phyloP scores from a whole-genome alignment of 2,113 vertebrate species.

The Anolis carolinensis region DNA sequence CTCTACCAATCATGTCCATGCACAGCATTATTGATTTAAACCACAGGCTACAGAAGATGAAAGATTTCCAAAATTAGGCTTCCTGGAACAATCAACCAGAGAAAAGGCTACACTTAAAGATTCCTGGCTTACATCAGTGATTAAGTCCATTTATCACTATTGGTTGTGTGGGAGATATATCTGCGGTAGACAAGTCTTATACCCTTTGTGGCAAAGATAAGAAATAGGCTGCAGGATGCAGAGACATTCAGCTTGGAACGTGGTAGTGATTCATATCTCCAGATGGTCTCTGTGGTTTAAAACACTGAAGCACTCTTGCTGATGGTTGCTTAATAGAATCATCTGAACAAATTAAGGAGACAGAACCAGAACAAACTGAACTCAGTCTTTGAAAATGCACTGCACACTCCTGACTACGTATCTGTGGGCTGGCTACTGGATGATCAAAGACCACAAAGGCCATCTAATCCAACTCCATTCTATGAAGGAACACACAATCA shows the following conservation, averaged over 20 bases:
- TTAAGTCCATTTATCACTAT: conserved; percentile 24
- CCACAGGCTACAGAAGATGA: conserved; percentile 2
- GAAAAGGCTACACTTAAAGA: conserved; percentile 9
- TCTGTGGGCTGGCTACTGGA: too few relatives aligned
- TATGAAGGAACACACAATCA: too few relatives aligned
- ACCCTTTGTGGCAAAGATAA: not conserved
- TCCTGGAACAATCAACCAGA: not conserved
- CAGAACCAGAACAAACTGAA: not conserved
- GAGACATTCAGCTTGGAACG: not conserved
- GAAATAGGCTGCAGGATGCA: not conserved
- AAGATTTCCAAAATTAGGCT: conserved; percentile 19
- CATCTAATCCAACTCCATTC: too few relatives aligned
- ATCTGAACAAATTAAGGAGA: not conserved
- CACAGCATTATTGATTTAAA: conserved; percentile 3
- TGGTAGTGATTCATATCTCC: not conserved
- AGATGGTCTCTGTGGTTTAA: not conserved
- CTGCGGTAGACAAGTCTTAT: conserved; percentile 1
- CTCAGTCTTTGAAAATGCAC: not conserved
- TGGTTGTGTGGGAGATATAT: not conserved
- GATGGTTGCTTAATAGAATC: not conserved
- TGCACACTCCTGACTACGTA: not conserved
- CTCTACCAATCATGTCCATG: not conserved
- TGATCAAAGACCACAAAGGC: too few relatives aligned
- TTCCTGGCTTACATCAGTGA: conserved; percentile 18
- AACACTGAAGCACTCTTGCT: not conserved